Evolutionary conservation across 2,113 vertebrate species (phyloP), one percentile per base, ranked within the genome.

Genomic region (Apodemus speciosus): DNA sequence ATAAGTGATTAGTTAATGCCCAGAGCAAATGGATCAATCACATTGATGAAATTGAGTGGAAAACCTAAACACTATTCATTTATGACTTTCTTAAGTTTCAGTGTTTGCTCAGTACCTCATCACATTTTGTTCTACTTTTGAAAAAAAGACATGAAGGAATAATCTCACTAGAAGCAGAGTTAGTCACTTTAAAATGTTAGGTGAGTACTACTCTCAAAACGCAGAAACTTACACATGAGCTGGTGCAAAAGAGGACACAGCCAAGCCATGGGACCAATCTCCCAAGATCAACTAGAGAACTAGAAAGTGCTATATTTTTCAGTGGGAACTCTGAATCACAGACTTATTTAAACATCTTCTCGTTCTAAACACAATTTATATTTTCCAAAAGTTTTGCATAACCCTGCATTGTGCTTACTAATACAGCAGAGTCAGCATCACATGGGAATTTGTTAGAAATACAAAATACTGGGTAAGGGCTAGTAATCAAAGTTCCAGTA

Each of bases 81-180:
- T 58, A 66, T 21, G 32, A 35, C 64, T 73, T 91, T 83, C 71
- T 75, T 30, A 90, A 73, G 20, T 68, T 87, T 85, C 88, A 88
- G 21, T 83, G 14, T 93, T 90, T 88, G 13, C 23, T 95, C 23
- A 75, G 7, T 91, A 58, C 9, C 40, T 79, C 20, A 46, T 10
- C 16, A 60, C 14, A 92, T 86, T 90, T 91, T 72, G 20, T 89
- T 85, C 85, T 53, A 87, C 1, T 85, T 93, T 93, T 88, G 49
- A 90, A 90, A 94, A 80, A 2, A 89, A 91, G 66, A 72, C 71
- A 18, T 66, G 62, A 89, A 89, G 64, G 23, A 75, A 80, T 49
- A 20, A 91, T 80, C 71, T 85, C 66, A 93, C 56, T 43, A 75
- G 14, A 90, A 90, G 85, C 53, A 85, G 60, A 93, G 89, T 69